Evolutionary conservation across 2,113 vertebrate genomes (phyloP).

Genomic region (Sisor rabdophorus): DNA sequence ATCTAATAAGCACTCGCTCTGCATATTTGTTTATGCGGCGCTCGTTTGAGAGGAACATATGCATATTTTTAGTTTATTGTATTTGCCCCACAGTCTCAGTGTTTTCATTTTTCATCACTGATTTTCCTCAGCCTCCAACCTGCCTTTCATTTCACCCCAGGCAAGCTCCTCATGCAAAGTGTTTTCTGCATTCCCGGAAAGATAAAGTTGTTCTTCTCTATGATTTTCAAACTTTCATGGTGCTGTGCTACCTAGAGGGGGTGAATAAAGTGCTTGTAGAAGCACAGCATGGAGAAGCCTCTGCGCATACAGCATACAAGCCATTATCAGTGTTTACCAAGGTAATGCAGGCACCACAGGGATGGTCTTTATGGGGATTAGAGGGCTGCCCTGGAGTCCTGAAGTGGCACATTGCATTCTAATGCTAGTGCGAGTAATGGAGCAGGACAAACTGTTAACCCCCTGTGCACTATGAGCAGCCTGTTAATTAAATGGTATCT

Average conservation of each 20-base stretch:
- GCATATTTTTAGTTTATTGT: constrained; percentile 24
- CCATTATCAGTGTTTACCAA: constrained; percentile 57
- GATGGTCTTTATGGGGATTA: constrained; percentile 55
- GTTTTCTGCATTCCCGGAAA: constrained; percentile 46
- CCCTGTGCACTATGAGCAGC: constrained; percentile 29
- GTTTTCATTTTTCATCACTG: not conserved
- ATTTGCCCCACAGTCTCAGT: constrained; percentile 9
- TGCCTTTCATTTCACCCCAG: constrained; percentile 32
- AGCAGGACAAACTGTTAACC: constrained; percentile 48
- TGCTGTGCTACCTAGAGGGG: constrained; percentile 39
- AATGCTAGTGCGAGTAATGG: constrained; percentile 49
- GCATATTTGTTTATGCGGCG: constrained; percentile 31
- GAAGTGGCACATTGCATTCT: constrained; percentile 43
- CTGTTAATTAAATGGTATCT: constrained; percentile 55
- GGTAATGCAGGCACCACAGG: constrained; percentile 48
- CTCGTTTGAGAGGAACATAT: constrained; percentile 19
- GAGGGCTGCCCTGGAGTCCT: constrained; percentile 43
- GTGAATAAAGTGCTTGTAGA: constrained; percentile 32
- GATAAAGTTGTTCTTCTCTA: constrained; percentile 46
- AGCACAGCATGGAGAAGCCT: constrained; percentile 24
- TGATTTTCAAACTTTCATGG: constrained; percentile 47
- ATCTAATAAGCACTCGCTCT: constrained; percentile 32
- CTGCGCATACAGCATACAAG: constrained; percentile 34
- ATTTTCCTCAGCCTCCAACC: constrained; percentile 17
- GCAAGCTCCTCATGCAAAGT: constrained; percentile 41